phyloP scores from a whole-genome alignment of 2,797 vertebrate species.

The Miichthys miiuy region DNA sequence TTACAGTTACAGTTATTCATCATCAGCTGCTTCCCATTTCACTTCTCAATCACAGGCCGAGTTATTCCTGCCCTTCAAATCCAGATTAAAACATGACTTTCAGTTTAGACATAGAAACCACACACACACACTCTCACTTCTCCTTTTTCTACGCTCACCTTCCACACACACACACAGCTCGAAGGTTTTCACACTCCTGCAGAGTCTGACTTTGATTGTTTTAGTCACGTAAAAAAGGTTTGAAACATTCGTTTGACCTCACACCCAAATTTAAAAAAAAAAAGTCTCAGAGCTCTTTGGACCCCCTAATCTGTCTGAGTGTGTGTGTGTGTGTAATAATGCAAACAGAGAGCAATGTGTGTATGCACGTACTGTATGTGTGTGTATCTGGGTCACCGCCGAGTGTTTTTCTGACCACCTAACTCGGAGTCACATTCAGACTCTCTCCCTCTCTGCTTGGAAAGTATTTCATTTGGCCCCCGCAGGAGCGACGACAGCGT shows the following conservation, averaged over 20 bases:
- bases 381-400: slow-evolving; percentile 69
- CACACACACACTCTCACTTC: slow-evolving; percentile 66
- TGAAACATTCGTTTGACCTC: slow-evolving; percentile 31
- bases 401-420: slow-evolving; percentile 34
- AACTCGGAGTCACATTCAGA: slow-evolving; percentile 31
- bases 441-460: slow-evolving; percentile 4
- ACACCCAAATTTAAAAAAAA: slow-evolving; percentile 32
- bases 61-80: slow-evolving; percentile 37
- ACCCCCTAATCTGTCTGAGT: slow-evolving; percentile 24
- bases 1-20: neutral
- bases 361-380: slow-evolving; percentile 27
- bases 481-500: slow-evolving; percentile 14
- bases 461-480: slow-evolving; percentile 21
- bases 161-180: neutral
- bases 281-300: slow-evolving; percentile 43
- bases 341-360: slow-evolving; percentile 48
- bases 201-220: neutral
- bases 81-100: slow-evolving; percentile 52
- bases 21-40: slow-evolving; percentile 62
- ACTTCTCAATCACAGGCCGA: slow-evolving; percentile 44
- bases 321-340: slow-evolving; percentile 43
- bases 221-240: no score
- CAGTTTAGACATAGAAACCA: slow-evolving; percentile 47
- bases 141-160: slow-evolving; percentile 54
- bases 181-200: neutral